Base-by-base conservation (phyloP, 1,140 invertebrate species). In the Pinna nobilis region DNA sequence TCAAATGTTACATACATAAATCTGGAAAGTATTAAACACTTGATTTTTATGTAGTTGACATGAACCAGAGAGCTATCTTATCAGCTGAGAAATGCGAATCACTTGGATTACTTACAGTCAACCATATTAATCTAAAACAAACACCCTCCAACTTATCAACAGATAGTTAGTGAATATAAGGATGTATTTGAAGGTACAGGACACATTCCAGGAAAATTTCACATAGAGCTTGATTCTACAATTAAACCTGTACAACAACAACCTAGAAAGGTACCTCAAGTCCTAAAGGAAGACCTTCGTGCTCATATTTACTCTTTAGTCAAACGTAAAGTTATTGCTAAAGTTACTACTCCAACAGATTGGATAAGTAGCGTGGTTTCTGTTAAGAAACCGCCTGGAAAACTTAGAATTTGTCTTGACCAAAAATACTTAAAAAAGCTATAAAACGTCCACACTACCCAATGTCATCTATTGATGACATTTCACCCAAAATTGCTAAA, bases 311-410 rank as follows among this genome's bases (percentile, higher is more conserved):
- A 60, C 9, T 51, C 41, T 41, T 69, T 76, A 49, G 33, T 59
- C 47, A 23, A 64, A 33, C 41, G 53, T n/a, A 74, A 64, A 23
- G 64, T 78, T 2, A 73, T 78, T 28, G 35, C 60, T 53, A 77
- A 72, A 57, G 74, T 84, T 1, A 78, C 47, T 9, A 72, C 86
- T 70, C 83, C 88, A 5, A 88, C 90, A 6, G 88, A 90, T 39
- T 91, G 90, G 89, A 87, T 91, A 1, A 89, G 87, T 76, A 78
- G 82, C 30, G 75, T 90, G 39, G 88, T 90, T 0, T 78, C 89
- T 23, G 88, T 90, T n/a, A 79, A 83, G 55, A 91, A 91, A 80
- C 71, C 77, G 30, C 84, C 89, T 80, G 84, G 83, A 33, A 73
- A 83, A 47, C 20, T 77, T 13, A 15, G 69, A n/a, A 35, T 79